phyloP scores from a whole-genome alignment of 2,113 vertebrate species.

The Desmodus rotundus region DNA sequence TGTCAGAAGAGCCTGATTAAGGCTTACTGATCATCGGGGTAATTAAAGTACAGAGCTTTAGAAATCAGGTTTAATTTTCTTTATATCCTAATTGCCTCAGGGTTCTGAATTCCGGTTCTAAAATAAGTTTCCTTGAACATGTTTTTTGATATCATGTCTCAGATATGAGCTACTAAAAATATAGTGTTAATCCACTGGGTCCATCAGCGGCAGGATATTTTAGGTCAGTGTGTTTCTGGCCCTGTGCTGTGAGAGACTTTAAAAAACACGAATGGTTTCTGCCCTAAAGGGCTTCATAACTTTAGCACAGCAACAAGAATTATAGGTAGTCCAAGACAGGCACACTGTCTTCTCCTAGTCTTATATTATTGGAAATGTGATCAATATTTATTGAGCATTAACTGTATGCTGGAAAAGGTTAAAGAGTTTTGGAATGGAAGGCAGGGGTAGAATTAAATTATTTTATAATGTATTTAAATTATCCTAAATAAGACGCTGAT shows the following conservation, averaged over 20 bases:
- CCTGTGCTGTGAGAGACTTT: background rate
- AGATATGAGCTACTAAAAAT: background rate
- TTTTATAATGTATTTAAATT: conserved; percentile 29
- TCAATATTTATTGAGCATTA: background rate
- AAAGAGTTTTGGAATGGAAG: background rate
- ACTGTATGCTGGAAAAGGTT: background rate
- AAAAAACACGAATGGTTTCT: background rate
- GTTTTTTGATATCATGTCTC: background rate
- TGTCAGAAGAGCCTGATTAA: background rate
- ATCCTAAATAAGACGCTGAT: background rate
- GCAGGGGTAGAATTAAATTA: background rate
- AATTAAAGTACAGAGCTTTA: background rate
- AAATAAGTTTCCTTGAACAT: background rate
- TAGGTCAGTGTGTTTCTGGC: background rate
- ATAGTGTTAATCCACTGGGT: background rate
- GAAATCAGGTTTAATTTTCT: conserved; percentile 8
- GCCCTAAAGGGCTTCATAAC: background rate
- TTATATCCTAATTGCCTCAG: background rate
- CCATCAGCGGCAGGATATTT: background rate
- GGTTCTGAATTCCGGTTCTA: background rate
- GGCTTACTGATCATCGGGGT: background rate
- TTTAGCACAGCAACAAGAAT: background rate
- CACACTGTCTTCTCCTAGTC: background rate
- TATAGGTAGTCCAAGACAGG: background rate
- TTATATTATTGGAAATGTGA: background rate